A percentile compares a stretch with the other conserved stretches of the same genome.
These are phyloP conservation scores for Sinonovacula constricta DNA, from an alignment of 1,140 invertebrate species.

Conservation along the genomic window DNA sequence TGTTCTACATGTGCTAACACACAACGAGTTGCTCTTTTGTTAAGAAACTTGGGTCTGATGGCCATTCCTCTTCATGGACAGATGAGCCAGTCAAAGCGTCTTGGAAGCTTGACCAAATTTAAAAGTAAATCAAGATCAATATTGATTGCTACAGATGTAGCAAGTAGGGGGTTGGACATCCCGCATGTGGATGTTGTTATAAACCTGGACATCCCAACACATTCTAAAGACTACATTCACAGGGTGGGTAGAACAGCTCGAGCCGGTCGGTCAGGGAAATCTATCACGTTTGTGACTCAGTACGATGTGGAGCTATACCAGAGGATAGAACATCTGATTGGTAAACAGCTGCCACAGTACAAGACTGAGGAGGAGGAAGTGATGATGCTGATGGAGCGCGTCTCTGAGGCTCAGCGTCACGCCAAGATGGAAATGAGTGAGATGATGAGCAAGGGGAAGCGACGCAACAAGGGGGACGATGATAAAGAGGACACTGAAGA, in stretches of 20 bases:
- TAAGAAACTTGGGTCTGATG: constrained; percentile 91
- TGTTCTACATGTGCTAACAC: constrained; percentile 96
- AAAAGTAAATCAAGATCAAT: constrained; percentile 83
- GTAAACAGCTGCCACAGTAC: constrained; percentile 94
- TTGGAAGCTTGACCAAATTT: constrained; percentile 78
- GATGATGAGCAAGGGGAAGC: constrained; percentile 85
- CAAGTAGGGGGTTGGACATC: constrained; percentile 98
- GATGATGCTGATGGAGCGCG: constrained; percentile 94
- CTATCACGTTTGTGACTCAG: constrained; percentile 85
- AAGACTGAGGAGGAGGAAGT: constrained; percentile 95
- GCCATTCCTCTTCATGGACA: constrained; percentile 98
- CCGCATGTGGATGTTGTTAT: constrained; percentile 98
- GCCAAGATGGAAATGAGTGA: constrained; percentile 95
- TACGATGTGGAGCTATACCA: constrained; percentile 98
- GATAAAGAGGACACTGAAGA: constrained; percentile 82
- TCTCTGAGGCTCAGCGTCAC: constrained; percentile 92
- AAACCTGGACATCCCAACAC: constrained; percentile 98
- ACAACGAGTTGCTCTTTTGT: constrained; percentile 90
- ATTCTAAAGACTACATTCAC: constrained; percentile 98
- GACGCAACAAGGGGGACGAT: constrained; percentile 79
- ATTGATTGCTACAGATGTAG: constrained; percentile 98
- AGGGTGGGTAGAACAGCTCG: constrained; percentile 97
- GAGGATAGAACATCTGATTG: constrained; percentile 96
- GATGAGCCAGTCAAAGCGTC: constrained; percentile 85
- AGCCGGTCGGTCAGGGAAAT: constrained; percentile 90